Evolutionary conservation across 2,888 invertebrate genomes (phyloP).

Genomic region (Orgyia antiqua): DNA sequence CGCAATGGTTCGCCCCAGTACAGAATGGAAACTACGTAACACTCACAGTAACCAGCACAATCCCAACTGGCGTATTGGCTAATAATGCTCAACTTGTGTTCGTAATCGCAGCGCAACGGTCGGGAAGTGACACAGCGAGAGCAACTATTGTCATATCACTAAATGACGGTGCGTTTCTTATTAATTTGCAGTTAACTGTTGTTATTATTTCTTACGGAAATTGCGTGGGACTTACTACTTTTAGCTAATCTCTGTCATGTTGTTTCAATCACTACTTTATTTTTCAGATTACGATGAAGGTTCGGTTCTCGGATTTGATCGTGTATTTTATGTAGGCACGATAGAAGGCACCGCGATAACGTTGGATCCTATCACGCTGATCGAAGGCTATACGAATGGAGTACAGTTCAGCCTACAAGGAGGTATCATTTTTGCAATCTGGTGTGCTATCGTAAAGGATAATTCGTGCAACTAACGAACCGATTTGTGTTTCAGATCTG

Average conservation of each 20-base stretch:
- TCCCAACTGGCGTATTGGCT: slow-evolving; percentile 13
- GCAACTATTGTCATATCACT: slow-evolving; percentile 22
- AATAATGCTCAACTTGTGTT: slow-evolving; percentile 25
- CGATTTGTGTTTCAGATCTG: slow-evolving; percentile 9
- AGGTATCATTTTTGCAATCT: too few relatives aligned
- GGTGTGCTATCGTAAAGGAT: too few relatives aligned
- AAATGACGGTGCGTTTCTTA: slow-evolving; percentile 7
- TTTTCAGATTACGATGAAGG: slow-evolving; percentile 12
- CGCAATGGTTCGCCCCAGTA: not conserved
- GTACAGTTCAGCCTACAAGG: slow-evolving; percentile 30
- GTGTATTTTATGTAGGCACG: slow-evolving; percentile 16
- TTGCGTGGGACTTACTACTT: too few relatives aligned
- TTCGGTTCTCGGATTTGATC: slow-evolving; percentile 19
- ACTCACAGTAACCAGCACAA: slow-evolving; percentile 7
- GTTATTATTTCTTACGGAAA: too few relatives aligned
- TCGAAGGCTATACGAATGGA: slow-evolving; percentile 24
- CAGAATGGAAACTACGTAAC: slow-evolving; percentile 3
- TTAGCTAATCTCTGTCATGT: too few relatives aligned
- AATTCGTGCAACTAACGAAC: too few relatives aligned
- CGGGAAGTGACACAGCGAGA: slow-evolving; percentile 12
- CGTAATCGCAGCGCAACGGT: slow-evolving; percentile 16
- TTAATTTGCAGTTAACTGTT: slow-evolving; percentile 18
- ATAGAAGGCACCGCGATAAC: slow-evolving; percentile 11
- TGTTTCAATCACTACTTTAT: too few relatives aligned
- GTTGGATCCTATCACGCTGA: slow-evolving; percentile 29